These are phyloP conservation scores for Sebastes cheni DNA, from an alignment of 2,797 vertebrate genomes.

Conservation along the genomic window DNA sequence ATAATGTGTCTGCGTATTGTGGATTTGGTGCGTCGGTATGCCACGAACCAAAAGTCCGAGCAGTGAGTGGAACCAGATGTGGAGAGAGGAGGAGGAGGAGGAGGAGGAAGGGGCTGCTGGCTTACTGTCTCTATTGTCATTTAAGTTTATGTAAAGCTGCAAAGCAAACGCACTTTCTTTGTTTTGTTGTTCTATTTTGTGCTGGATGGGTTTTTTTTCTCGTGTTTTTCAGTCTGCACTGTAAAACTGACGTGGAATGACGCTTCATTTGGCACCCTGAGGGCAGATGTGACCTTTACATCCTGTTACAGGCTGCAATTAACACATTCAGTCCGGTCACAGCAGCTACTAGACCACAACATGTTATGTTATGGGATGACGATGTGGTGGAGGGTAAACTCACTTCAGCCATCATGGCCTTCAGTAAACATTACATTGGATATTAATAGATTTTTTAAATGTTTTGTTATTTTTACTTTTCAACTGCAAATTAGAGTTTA, in stretches of 20 bases:
- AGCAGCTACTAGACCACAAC: not conserved
- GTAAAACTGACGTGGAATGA: constrained; percentile 34
- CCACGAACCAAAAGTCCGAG: constrained; percentile 83
- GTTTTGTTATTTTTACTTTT: not conserved
- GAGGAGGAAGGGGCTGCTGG: constrained; percentile 56
- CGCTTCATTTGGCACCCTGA: constrained; percentile 51
- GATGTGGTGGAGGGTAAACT: not conserved
- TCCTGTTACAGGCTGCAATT: constrained; percentile 70
- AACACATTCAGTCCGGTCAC: constrained; percentile 48
- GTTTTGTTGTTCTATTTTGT: not conserved
- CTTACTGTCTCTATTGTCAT: constrained; percentile 33
- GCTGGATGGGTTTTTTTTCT: not conserved
- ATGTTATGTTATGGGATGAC: not conserved
- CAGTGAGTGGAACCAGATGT: constrained; percentile 88
- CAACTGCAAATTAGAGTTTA: not conserved
- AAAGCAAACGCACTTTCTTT: not conserved
- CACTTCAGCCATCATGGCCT: not conserved
- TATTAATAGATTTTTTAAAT: too few species aligned
- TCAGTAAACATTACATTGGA: not conserved
- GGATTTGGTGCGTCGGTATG: constrained; percentile 72
- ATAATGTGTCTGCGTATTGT: not conserved
- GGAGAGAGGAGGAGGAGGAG: constrained; percentile 42
- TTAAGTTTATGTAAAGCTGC: not conserved
- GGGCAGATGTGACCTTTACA: constrained; percentile 79
- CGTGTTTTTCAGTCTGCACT: not conserved